Evolutionary conservation across 2,113 vertebrate species (phyloP), one percentile per base, ranked within the genome.

Genomic region (Ictalurus punctatus): DNA sequence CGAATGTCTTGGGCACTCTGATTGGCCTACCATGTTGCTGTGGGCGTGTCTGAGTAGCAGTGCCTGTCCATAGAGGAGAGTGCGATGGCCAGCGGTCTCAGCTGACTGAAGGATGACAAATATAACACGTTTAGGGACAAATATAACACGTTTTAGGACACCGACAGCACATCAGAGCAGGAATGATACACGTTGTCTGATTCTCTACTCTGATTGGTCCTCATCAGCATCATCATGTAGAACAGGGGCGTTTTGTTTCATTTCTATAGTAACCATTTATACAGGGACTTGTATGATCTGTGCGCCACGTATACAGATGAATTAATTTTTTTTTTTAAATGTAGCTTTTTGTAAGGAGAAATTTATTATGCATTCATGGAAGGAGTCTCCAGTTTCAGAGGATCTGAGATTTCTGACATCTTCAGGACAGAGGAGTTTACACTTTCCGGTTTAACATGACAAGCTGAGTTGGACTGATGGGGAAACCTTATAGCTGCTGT

Each of bases 1-100:
- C 17, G 17, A 83, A 30, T 30, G 21, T 19, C 34, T n/a, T 30
- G n/a, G 14, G 13, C 37, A 23, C 3, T 76, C 4, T 13, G 48
- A 65, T 34, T 67, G 58, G 69, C 95, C 96, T 92, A 98, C 98
- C 98, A 99, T 99, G 93, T 96, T 95, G 0, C 97, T 99, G 91
- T 97, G 97, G 37, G 97, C 97, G 90, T 99, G 98, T n/a, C 96
- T 96, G 59, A 99, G 96, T 92, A 99, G 88, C 65, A 99, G 96
- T 0, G 98, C 97, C 13, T 99, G 98, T 4, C 98, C 98, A 0
- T 99, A 99, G 0, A 99, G 96, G 21, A 99, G 96, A 0, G 98
- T 99, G 59, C 97, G 96, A 92, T 97, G 96, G 34, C 96, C 96
- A 0, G 96, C 96, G 48, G 96, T 96, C 86, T 96, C 96, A 44